Conservation (phyloP, 2,113 vertebrate genomes). For the Callocephalon fimbriatum region DNA sequence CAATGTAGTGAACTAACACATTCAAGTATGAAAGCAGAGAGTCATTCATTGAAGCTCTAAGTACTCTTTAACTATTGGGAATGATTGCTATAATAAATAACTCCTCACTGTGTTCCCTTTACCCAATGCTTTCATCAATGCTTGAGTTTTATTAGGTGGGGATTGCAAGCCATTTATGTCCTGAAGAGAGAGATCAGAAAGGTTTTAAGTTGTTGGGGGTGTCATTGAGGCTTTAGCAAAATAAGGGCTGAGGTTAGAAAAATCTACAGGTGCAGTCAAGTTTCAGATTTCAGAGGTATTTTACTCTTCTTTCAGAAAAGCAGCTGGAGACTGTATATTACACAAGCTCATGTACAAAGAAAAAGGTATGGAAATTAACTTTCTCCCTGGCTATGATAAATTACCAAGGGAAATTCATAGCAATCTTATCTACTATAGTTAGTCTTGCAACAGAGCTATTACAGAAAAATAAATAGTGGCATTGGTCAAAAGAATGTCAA, state of each 20-base stretch:
- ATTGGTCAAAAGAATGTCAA: constrained; percentile 69
- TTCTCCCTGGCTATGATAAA: constrained; percentile 59
- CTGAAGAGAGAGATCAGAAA: constrained; percentile 3
- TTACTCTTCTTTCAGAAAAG: constrained; percentile 5
- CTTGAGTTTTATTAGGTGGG: not conserved
- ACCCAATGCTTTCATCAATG: not conserved
- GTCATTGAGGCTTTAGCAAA: not conserved
- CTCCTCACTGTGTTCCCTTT: not conserved
- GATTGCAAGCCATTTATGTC: not conserved
- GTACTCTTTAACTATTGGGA: not conserved
- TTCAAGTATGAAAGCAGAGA: not conserved
- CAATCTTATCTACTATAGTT: constrained; percentile 36
- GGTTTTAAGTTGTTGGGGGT: constrained; percentile 3
- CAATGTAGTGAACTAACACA: not conserved
- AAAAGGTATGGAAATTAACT: constrained; percentile 59
- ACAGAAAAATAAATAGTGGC: constrained; percentile 67
- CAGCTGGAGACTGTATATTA: constrained; percentile 3
- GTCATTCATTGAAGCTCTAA: not conserved
- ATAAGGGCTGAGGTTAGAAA: constrained; percentile 15
- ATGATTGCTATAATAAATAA: constrained; percentile 27
- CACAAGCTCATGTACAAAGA: constrained; percentile 21
- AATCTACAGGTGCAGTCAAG: not conserved
- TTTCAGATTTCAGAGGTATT: constrained; percentile 15
- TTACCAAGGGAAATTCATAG: constrained; percentile 50
- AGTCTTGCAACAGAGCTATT: constrained; percentile 46